phyloP scores from a whole-genome alignment of 2,113 vertebrate species.

The Xenus cinereus region DNA sequence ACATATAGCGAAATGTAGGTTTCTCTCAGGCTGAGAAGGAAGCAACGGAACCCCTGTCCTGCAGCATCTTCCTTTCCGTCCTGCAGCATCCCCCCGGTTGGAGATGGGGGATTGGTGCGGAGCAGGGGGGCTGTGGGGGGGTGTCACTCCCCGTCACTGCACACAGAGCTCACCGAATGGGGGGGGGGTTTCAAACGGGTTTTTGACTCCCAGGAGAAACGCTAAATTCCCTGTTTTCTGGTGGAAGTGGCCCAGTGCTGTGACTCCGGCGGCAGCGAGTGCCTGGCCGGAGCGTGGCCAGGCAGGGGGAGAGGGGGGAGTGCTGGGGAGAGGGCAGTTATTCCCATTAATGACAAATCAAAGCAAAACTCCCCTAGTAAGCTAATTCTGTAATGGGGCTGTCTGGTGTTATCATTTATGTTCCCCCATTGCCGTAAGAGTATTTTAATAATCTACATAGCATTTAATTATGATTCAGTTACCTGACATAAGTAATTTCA shows the following conservation, averaged over 20 bases:
- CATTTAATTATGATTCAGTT: constrained; percentile 61
- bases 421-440: neutral
- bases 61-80: neutral
- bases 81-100: fast-evolving
- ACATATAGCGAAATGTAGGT: fast-evolving
- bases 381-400: constrained; percentile 18
- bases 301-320: neutral
- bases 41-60: no score
- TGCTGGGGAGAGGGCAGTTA: neutral
- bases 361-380: neutral
- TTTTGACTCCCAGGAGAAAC: no score
- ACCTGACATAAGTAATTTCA: constrained; percentile 54
- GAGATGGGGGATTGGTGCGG: fast-evolving
- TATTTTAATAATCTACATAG: constrained; percentile 51
- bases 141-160: fast-evolving
- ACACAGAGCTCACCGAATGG: neutral
- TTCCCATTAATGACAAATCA: neutral
- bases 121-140: fast-evolving
- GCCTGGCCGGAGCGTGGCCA: neutral
- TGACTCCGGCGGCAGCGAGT: fast-evolving
- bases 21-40: neutral
- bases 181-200: neutral
- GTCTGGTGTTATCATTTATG: constrained; percentile 23
- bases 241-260: neutral
- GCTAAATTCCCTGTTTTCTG: neutral